Base-by-base conservation (phyloP, 2,888 invertebrate genomes). In the Plutella xylostella region DNA sequence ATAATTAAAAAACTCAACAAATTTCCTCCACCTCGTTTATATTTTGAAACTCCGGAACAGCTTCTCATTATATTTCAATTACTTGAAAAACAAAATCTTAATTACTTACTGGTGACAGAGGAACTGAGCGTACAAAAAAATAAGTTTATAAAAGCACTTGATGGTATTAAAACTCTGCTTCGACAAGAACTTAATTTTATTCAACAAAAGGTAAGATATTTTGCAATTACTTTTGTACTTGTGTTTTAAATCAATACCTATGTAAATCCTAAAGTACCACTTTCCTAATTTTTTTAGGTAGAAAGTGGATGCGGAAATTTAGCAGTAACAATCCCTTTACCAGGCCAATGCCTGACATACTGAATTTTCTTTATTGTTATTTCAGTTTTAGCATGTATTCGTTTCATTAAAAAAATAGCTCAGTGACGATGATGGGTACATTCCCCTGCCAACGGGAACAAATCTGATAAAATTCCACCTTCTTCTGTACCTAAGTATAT, bases 31-130 rank as follows among this genome's bases (percentile, higher is more conserved):
- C 68, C 75, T n/a, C 57, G 64, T 45, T 57, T 83, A 17, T 83
- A 73, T 58, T 83, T 83, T 49, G 59, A 75, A 56, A 65, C 54
- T 19, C 72, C 83, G 12, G 64, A 73, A 15, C 79, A 82, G 55
- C 50, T 82, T 37, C 49, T 73, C 2, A 53, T 55, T 9, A 68
- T 73, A 31, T 83, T 83, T 55, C 61, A 64, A 47, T 63, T 66
- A 49, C 50, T 79, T 20, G 82, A 83, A 49, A 72, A 77, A 46
- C 83, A 83, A 56, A 83, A 82, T 59, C 62, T 83, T 30, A 79
- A 83, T 55, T 83, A 75, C 58, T 69, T 82, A 48, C 55, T 83
- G 22, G 71, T 71, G 12, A 78, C 79, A 1, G 82, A 80, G 52
- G 76, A 83, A 56, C 56, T 80, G 2, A 75, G 65, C 47, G 60